Percentiles rank a stretch among this genome's conserved stretches.
Conservation (phyloP, 2,888 invertebrate genomes). For the Coecobrya sp. region DNA sequence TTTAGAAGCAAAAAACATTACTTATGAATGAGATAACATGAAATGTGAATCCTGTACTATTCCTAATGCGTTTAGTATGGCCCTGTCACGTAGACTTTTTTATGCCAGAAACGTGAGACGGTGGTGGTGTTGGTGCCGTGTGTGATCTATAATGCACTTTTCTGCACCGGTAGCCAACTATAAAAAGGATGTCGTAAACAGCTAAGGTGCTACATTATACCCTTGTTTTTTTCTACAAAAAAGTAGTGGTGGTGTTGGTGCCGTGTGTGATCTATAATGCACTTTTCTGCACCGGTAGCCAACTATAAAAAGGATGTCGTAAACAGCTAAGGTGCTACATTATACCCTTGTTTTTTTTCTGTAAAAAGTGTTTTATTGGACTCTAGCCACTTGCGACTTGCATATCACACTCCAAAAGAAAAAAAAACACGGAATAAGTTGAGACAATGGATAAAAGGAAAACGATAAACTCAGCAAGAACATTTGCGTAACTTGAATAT, state of each 20-base stretch:
- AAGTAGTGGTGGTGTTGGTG: too few species aligned
- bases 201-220: not conserved
- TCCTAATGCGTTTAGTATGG: not conserved
- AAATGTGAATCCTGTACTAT: too few species aligned
- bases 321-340: not conserved
- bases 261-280: constrained; percentile 19
- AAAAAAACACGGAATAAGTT: too few species aligned
- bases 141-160: constrained; percentile 35
- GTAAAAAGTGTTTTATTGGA: not conserved
- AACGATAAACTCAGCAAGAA: too few species aligned
- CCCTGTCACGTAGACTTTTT: constrained; percentile 21
- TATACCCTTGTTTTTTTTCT: not conserved
- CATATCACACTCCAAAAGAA: too few species aligned
- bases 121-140: not conserved
- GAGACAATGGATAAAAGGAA: too few species aligned
- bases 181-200: not conserved
- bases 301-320: not conserved
- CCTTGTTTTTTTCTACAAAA: too few species aligned
- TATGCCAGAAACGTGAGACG: constrained; percentile 13
- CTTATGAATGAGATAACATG: too few species aligned
- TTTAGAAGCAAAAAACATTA: too few species aligned
- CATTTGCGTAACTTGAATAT: too few species aligned
- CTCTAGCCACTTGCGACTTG: constrained; percentile 10
- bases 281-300: constrained; percentile 21
- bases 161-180: not conserved